phyloP scores from a whole-genome alignment of 1,140 invertebrate genomes.

The Drosophila orosa region DNA sequence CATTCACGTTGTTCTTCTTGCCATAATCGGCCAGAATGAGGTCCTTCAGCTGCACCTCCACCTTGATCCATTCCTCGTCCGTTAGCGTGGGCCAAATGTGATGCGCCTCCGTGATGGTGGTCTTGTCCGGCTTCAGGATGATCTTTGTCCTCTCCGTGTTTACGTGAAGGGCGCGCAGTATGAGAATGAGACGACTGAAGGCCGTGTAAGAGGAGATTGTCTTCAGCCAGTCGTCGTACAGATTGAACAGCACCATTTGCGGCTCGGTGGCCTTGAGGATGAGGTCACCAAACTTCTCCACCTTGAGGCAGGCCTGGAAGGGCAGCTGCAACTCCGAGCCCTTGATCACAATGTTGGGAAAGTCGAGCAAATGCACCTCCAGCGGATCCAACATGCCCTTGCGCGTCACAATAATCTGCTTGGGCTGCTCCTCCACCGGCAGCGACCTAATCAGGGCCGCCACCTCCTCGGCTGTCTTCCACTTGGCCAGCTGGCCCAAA shows the following conservation, averaged over 20 bases:
- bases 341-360: constrained; percentile 99
- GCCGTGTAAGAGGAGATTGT: constrained; percentile 98
- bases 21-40: constrained; percentile 99
- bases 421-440: constrained; percentile 99
- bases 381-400: constrained; percentile 99
- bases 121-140: constrained; percentile 99
- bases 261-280: constrained; percentile 99
- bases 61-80: constrained; percentile 99
- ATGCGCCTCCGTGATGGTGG: constrained; percentile 99
- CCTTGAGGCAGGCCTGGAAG: constrained; percentile 98
- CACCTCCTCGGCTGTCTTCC: constrained; percentile 99
- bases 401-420: constrained; percentile 99
- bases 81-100: constrained; percentile 99
- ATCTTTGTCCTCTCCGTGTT: constrained; percentile 99
- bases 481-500: constrained; percentile 97
- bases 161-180: constrained; percentile 98
- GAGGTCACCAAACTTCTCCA: constrained; percentile 99
- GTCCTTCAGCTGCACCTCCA: constrained; percentile 99
- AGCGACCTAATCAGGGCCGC: constrained; percentile 99
- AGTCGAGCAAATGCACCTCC: constrained; percentile 99
- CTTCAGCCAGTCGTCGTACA: constrained; percentile 99
- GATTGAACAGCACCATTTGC: constrained; percentile 99
- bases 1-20: constrained; percentile 99
- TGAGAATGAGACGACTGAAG: constrained; percentile 98
- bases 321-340: constrained; percentile 99